Evolutionary conservation across 2,797 vertebrate species (phyloP).

Genomic region (Yasuhikotakia modesta): DNA sequence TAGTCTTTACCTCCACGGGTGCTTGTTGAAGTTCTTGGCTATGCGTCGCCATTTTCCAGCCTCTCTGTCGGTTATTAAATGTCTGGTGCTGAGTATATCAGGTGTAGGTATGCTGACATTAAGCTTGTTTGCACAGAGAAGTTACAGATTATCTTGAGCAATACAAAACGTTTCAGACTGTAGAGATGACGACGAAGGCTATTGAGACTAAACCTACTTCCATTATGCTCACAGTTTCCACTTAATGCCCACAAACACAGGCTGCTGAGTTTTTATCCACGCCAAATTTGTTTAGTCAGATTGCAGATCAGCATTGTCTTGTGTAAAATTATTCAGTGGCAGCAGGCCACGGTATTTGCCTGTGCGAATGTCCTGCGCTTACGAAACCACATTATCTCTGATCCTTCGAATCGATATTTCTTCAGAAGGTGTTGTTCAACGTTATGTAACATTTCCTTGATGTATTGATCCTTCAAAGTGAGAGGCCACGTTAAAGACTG

Average conservation of each 20-base stretch:
- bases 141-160: not conserved
- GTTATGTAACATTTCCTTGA: conserved; percentile 24
- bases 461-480: conserved; percentile 11
- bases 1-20: no score
- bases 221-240: conserved; percentile 6
- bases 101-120: not conserved
- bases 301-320: conserved; percentile 18
- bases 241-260: conserved; percentile 13
- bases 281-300: conserved; percentile 19
- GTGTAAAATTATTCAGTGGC: conserved; percentile 17
- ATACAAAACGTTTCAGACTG: not conserved
- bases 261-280: conserved; percentile 25
- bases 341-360: conserved; percentile 3
- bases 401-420: conserved; percentile 20
- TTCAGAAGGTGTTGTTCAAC: conserved; percentile 3
- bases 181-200: conserved; percentile 10
- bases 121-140: conserved; percentile 2
- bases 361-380: not conserved
- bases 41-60: not conserved
- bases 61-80: not conserved
- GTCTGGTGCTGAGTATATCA: not conserved
- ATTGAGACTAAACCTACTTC: conserved; percentile 15
- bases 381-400: conserved; percentile 8
- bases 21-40: no score
- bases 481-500: not conserved